phyloP scores from a whole-genome alignment of 2,797 vertebrate genomes.

The Thunnus albacares region DNA sequence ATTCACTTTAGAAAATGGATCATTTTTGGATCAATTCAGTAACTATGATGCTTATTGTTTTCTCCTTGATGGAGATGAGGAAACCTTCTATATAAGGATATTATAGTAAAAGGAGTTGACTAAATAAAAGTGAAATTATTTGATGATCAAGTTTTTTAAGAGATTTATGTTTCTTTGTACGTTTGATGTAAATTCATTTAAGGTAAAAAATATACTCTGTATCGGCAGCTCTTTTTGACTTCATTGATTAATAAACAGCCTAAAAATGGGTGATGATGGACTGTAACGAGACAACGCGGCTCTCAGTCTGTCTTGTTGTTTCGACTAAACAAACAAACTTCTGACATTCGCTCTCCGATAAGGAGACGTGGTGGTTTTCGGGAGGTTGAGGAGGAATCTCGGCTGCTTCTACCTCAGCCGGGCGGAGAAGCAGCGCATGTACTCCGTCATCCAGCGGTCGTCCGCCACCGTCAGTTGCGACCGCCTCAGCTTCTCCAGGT shows the following conservation, averaged over 20 bases:
- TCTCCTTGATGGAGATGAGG: too few relatives aligned
- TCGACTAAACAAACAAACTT: neutral
- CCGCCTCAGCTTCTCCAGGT: constrained; percentile 84
- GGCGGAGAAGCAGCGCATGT: constrained; percentile 96
- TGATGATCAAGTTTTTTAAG: too few relatives aligned
- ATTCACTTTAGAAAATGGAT: too few relatives aligned
- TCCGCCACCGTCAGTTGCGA: constrained; percentile 82
- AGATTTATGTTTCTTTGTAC: too few relatives aligned
- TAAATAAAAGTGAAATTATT: neutral
- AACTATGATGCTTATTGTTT: too few relatives aligned
- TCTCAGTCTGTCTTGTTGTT: neutral
- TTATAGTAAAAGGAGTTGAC: too few relatives aligned
- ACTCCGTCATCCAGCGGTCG: constrained; percentile 94
- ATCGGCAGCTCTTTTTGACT: neutral
- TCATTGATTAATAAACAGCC: too few relatives aligned
- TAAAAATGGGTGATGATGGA: neutral
- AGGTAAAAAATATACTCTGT: neutral
- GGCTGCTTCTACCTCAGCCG: constrained; percentile 86
- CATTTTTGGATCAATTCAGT: too few relatives aligned
- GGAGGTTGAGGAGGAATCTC: neutral
- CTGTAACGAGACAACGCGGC: neutral
- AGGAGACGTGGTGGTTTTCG: neutral
- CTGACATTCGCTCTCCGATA: neutral
- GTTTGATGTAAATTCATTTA: too few relatives aligned
- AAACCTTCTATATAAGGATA: too few relatives aligned